Conservation (phyloP, 2,888 invertebrate species). For the Diarsia mendica region DNA sequence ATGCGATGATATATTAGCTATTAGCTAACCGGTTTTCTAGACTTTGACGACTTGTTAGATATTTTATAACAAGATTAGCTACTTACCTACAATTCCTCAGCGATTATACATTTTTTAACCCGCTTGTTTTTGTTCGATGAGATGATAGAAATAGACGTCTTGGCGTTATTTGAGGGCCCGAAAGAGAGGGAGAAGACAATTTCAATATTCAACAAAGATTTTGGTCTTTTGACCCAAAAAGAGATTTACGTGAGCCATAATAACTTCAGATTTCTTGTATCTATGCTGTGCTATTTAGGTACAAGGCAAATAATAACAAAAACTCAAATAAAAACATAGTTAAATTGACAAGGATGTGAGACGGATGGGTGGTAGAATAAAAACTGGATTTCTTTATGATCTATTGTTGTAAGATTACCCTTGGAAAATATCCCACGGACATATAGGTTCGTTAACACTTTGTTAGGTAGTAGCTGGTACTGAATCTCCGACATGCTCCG, state of each 20-base stretch:
- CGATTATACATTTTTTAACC: conserved; percentile 1
- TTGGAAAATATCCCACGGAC: not conserved
- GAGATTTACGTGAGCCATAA: not conserved
- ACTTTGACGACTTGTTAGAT: conserved; percentile 5
- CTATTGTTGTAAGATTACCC: conserved; percentile 6
- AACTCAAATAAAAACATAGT: conserved; percentile 7
- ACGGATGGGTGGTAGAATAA: conserved; percentile 13
- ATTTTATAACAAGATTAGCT: conserved; percentile 16
- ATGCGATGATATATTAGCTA: conserved; percentile 12
- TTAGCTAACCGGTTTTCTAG: conserved; percentile 19
- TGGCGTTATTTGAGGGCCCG: not conserved
- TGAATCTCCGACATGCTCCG: not conserved
- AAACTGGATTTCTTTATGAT: not conserved
- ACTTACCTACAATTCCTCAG: not conserved
- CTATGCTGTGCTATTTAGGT: not conserved
- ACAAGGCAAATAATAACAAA: conserved; percentile 4
- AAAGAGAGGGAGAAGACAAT: not conserved
- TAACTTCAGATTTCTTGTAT: not conserved
- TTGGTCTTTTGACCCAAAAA: not conserved
- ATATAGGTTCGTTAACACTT: no score
- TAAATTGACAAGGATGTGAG: conserved; percentile 14
- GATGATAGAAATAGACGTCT: not conserved
- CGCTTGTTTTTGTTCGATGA: not conserved
- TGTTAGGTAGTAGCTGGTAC: not conserved
- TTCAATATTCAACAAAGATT: not conserved